Evolutionary conservation across 2,113 vertebrate genomes (phyloP).

Genomic region (Pelmatolapia mariae): DNA sequence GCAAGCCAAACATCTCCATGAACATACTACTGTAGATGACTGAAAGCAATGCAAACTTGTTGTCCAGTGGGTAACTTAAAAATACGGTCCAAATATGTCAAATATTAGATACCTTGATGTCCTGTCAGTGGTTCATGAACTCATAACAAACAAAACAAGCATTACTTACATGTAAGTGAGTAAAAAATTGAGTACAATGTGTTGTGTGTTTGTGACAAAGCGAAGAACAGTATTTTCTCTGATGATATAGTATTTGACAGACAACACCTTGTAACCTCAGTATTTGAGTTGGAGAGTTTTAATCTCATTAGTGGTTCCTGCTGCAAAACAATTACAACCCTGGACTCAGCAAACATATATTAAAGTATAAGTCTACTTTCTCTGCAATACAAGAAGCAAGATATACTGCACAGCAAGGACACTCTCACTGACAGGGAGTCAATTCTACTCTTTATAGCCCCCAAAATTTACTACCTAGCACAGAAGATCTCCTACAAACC

Average conservation of each 20-base stretch:
- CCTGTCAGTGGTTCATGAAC: not conserved
- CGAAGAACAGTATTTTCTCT: not conserved
- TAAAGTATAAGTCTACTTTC: not conserved
- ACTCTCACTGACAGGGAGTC: not conserved
- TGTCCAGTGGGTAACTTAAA: not conserved
- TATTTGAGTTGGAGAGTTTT: not conserved
- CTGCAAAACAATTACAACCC: not conserved
- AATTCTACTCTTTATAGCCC: not conserved
- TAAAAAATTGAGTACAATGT: not conserved
- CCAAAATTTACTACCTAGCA: not conserved
- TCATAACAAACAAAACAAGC: not conserved
- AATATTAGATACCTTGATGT: not conserved
- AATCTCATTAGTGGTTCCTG: not conserved
- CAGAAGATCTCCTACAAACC: not conserved
- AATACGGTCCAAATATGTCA: not conserved
- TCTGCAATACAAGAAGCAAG: not conserved
- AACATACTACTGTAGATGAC: not conserved
- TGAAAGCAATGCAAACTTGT: not conserved
- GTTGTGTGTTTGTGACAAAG: not conserved
- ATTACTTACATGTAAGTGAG: not conserved
- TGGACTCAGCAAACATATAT: not conserved
- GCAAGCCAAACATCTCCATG: not conserved
- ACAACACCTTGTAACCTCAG: not conserved
- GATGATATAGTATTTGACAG: not conserved
- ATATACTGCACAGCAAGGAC: not conserved